Percentiles rank a stretch among this genome's conserved stretches.
These are phyloP conservation scores for Oryctes rhinoceros DNA, from an alignment of 1,140 invertebrate species.

Conservation along the genomic window DNA sequence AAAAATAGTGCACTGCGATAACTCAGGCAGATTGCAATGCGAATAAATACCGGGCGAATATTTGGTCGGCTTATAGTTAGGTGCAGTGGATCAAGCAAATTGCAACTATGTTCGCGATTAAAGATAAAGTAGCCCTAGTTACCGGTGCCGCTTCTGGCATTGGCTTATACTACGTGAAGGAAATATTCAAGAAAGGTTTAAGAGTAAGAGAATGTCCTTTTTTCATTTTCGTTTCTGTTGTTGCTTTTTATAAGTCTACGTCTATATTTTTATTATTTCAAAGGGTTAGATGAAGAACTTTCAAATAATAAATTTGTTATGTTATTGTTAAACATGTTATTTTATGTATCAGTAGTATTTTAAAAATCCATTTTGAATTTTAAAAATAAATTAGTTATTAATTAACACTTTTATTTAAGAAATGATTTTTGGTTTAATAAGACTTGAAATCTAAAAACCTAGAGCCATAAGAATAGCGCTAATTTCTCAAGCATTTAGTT, in stretches of 20 bases:
- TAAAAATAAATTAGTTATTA: too few species aligned
- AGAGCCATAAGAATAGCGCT: too few species aligned
- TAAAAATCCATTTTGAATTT: too few species aligned
- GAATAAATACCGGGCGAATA: slow-evolving; percentile 20
- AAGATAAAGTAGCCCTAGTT: slow-evolving; percentile 43
- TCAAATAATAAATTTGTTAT: too few species aligned
- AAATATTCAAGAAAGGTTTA: slow-evolving; percentile 37
- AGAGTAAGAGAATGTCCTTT: slow-evolving; percentile 33
- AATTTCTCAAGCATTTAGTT: too few species aligned
- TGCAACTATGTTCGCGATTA: slow-evolving; percentile 37
- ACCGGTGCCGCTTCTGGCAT: slow-evolving; percentile 41
- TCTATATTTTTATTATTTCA: not conserved
- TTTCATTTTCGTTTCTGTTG: not conserved
- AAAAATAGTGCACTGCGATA: not conserved
- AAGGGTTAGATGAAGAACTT: not conserved
- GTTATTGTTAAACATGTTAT: too few species aligned
- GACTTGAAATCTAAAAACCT: too few species aligned
- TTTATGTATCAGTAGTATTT: too few species aligned
- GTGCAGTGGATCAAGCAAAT: not conserved
- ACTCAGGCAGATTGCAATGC: not conserved
- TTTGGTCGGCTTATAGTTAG: not conserved
- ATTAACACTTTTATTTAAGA: too few species aligned
- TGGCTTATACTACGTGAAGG: slow-evolving; percentile 40
- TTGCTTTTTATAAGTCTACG: not conserved
- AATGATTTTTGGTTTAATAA: too few species aligned